Conservation (phyloP, 1,140 invertebrate genomes). For the Glossosoma conforme region DNA sequence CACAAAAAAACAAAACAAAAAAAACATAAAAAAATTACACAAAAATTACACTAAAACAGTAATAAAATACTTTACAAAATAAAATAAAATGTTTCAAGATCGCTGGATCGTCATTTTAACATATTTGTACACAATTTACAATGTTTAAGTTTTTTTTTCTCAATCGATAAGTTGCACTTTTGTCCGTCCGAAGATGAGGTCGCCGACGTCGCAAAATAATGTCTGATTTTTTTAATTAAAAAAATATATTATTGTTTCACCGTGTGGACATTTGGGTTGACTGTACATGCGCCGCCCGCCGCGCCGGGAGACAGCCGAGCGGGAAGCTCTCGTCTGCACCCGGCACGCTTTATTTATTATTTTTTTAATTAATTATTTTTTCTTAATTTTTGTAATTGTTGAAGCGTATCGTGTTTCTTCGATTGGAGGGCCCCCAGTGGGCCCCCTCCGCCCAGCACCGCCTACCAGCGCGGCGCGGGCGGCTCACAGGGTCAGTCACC, state of each 20-base stretch:
- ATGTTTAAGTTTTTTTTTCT: slow-evolving; percentile 5
- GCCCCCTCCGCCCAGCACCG: slow-evolving; percentile 20
- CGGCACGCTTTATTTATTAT: slow-evolving; percentile 6
- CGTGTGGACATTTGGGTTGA: slow-evolving; percentile 23
- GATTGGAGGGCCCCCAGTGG: not conserved
- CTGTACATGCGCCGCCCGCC: slow-evolving; percentile 13
- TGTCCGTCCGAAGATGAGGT: slow-evolving; percentile 16
- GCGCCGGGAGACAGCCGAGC: not conserved
- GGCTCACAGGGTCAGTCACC: slow-evolving; percentile 47
- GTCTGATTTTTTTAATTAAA: slow-evolving; percentile 7
- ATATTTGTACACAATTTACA: slow-evolving; percentile 30
- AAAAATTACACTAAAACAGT: too few species aligned
- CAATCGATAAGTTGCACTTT: slow-evolving; percentile 26
- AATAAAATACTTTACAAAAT: slow-evolving; percentile 6
- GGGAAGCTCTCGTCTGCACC: slow-evolving; percentile 10
- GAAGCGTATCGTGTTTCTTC: slow-evolving; percentile 21
- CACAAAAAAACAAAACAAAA: too few species aligned
- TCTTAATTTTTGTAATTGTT: slow-evolving; percentile 12
- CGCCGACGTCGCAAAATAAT: not conserved
- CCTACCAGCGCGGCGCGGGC: slow-evolving; percentile 47
- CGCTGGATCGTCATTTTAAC: not conserved
- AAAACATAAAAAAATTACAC: too few species aligned
- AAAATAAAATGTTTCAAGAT: slow-evolving; percentile 3
- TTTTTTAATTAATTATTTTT: slow-evolving; percentile 15
- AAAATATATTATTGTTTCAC: slow-evolving; percentile 20